Conservation (phyloP, 2,888 invertebrate genomes). For the Pristionchus japonicus region DNA sequence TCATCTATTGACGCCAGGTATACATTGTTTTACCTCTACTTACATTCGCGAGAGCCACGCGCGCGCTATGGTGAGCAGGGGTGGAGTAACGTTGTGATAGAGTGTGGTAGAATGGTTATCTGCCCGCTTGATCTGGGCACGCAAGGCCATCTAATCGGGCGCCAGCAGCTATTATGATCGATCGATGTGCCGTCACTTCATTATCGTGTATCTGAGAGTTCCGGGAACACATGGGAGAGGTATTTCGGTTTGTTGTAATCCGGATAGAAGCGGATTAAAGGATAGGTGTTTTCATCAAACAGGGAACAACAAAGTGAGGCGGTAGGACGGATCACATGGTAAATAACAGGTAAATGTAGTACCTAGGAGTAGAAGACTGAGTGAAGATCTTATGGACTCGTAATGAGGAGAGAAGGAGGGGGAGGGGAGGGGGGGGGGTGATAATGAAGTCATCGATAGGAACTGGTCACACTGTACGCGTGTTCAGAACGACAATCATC, state of each 20-base stretch:
- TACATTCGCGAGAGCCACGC: not conserved
- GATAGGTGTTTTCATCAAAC: slow-evolving; percentile 13
- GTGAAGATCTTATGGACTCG: slow-evolving; percentile 22
- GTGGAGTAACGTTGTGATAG: not conserved
- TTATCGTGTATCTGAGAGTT: not conserved
- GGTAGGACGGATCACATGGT: not conserved
- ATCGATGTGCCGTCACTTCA: slow-evolving; percentile 2
- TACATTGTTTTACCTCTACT: not conserved
- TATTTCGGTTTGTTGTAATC: not conserved
- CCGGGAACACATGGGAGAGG: not conserved
- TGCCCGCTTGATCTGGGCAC: not conserved
- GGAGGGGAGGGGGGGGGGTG: too few relatives aligned
- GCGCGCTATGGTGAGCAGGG: not conserved
- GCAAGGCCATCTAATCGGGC: slow-evolving; percentile 36
- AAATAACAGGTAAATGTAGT: slow-evolving; percentile 22
- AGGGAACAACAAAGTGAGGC: slow-evolving; percentile 18
- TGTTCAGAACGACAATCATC: slow-evolving; percentile 43
- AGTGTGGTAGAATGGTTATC: slow-evolving; percentile 36
- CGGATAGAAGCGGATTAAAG: not conserved
- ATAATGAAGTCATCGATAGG: slow-evolving; percentile 14
- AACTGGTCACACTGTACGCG: slow-evolving; percentile 39
- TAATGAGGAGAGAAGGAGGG: not conserved
- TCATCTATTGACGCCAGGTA: not conserved
- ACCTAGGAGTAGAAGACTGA: slow-evolving; percentile 36
- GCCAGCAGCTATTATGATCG: slow-evolving; percentile 31